phyloP scores from a whole-genome alignment of 2,888 invertebrate genomes.

The Lordiphosa fenestrarum region DNA sequence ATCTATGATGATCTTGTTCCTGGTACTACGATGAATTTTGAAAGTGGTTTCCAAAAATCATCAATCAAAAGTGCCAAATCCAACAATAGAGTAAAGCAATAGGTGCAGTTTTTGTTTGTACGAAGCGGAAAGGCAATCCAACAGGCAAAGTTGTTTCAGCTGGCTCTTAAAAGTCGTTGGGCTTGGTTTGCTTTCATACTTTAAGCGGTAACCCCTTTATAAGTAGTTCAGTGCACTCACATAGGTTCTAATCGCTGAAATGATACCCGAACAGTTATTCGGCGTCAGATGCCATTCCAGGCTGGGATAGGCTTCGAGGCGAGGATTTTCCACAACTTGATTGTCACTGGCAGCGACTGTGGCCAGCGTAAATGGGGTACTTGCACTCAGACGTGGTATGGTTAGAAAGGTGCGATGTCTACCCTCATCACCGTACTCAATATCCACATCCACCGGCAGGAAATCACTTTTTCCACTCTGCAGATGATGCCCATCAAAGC shows the following conservation, averaged over 20 bases:
- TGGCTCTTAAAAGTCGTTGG: too few species aligned
- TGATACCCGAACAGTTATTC: conserved; percentile 84
- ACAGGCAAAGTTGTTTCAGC: too few species aligned
- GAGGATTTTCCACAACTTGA: conserved; percentile 64
- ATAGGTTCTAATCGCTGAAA: conserved; percentile 87
- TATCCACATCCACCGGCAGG: conserved; percentile 82
- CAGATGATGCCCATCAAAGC: conserved; percentile 23
- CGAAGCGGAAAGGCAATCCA: too few species aligned
- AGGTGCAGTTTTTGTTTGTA: too few species aligned
- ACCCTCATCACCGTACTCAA: conserved; percentile 76
- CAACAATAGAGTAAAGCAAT: too few species aligned
- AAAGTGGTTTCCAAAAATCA: too few species aligned
- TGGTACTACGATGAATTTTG: too few species aligned
- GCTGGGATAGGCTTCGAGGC: conserved; percentile 84
- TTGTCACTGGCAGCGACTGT: conserved; percentile 81
- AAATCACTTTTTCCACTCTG: conserved; percentile 56
- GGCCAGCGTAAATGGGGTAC: conserved; percentile 87
- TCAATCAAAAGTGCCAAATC: too few species aligned
- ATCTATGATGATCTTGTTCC: too few species aligned
- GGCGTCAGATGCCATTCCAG: conserved; percentile 84
- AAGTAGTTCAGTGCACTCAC: conserved; percentile 81
- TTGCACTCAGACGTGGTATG: conserved; percentile 86
- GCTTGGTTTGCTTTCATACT: too few species aligned
- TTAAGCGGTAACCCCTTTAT: neutral
- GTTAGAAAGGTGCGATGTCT: conserved; percentile 85